Evolutionary conservation across 2,888 invertebrate genomes (phyloP).

Genomic region (Acrobasis repandana): DNA sequence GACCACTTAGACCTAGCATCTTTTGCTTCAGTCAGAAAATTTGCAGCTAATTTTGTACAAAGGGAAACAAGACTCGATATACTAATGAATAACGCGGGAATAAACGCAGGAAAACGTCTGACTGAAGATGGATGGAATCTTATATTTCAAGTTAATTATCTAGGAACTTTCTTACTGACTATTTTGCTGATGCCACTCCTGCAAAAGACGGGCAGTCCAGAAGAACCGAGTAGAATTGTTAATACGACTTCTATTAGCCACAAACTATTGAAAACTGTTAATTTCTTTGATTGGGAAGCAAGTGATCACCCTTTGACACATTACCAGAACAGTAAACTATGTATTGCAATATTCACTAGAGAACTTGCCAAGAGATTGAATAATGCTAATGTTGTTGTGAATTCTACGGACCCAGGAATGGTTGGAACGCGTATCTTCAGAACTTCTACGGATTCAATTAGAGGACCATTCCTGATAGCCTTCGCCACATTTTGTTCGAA

Average conservation of each 20-base stretch:
- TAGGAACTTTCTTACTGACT: conserved; percentile 93
- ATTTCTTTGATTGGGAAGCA: neutral
- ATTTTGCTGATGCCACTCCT: conserved; percentile 89
- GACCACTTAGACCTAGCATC: conserved; percentile 87
- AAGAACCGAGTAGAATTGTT: conserved; percentile 85
- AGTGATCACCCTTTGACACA: conserved; percentile 21
- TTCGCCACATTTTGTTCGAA: conserved; percentile 53
- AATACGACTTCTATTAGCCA: conserved; percentile 88
- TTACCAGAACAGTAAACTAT: conserved; percentile 25
- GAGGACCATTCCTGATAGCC: neutral
- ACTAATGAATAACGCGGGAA: conserved; percentile 91
- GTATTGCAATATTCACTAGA: conserved; percentile 31
- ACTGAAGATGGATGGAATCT: conserved; percentile 90
- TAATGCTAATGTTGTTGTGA: conserved; percentile 26
- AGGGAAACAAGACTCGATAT: conserved; percentile 87
- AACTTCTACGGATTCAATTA: conserved; percentile 46
- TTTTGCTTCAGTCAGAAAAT: conserved; percentile 87
- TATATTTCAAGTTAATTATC: conserved; percentile 93
- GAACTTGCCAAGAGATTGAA: conserved; percentile 10
- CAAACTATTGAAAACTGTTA: conserved; percentile 31
- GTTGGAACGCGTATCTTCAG: conserved; percentile 34
- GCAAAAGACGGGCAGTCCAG: conserved; percentile 67
- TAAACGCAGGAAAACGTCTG: conserved; percentile 70
- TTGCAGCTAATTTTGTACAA: conserved; percentile 87
- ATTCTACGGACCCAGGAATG: conserved; percentile 35